These are phyloP conservation scores for Molossus molossus DNA, from an alignment of 2,797 vertebrate genomes.

Conservation along the genomic window DNA sequence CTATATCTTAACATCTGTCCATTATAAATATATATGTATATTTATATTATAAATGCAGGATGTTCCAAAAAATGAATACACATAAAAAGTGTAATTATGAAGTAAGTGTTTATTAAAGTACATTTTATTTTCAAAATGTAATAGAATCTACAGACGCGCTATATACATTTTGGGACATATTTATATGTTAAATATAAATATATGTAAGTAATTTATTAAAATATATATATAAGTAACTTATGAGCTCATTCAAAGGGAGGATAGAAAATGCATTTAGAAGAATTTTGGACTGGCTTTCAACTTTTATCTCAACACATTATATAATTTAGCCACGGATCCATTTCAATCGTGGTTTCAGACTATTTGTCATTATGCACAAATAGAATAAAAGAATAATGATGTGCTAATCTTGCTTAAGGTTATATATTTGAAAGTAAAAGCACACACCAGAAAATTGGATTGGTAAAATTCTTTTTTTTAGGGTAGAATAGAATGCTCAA, in stretches of 20 bases:
- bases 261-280: not conserved
- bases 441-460: not conserved
- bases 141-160: too few species aligned
- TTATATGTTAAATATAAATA: not conserved
- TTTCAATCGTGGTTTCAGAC: constrained; percentile 26
- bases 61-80: too few species aligned
- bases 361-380: constrained; percentile 6
- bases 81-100: too few species aligned
- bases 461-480: not conserved
- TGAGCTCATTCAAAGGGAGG: not conserved
- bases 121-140: too few species aligned
- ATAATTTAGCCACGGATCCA: not conserved
- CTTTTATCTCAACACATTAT: not conserved
- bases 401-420: not conserved
- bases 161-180: too few species aligned
- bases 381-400: not conserved
- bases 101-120: too few species aligned
- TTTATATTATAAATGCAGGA: not conserved
- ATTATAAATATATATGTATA: not conserved
- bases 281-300: not conserved
- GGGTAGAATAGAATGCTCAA: not conserved
- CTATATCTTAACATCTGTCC: not conserved
- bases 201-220: not conserved
- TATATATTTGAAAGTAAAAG: not conserved
- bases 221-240: not conserved